phyloP scores from a whole-genome alignment of 2,888 invertebrate species.

The Andrena dorsata region DNA sequence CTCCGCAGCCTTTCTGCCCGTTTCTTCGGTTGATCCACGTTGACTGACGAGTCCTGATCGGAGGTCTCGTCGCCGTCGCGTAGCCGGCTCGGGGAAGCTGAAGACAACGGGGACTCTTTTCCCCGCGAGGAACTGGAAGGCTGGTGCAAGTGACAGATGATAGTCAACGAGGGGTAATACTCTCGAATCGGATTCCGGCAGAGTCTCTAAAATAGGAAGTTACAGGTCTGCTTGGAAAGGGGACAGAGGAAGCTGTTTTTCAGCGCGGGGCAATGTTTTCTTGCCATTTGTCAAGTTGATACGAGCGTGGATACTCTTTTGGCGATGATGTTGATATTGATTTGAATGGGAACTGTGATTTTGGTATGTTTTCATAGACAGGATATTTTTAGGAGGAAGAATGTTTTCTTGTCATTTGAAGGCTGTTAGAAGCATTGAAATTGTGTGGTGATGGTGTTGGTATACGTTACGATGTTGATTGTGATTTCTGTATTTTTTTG shows the following conservation, averaged over 20 bases:
- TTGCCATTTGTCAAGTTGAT: background rate
- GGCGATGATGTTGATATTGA: too few relatives aligned
- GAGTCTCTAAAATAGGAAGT: background rate
- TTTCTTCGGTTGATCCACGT: conserved; percentile 45
- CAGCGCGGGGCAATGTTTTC: background rate
- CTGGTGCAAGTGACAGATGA: conserved; percentile 6
- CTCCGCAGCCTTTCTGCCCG: conserved; percentile 25
- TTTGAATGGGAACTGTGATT: too few relatives aligned
- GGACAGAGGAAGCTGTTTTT: background rate
- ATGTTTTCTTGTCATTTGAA: too few relatives aligned
- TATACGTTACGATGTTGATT: too few relatives aligned
- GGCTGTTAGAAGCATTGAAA: too few relatives aligned
- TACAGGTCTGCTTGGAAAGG: background rate
- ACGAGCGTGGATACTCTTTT: too few relatives aligned
- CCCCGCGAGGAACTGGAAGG: conserved; percentile 3
- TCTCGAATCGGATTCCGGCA: background rate
- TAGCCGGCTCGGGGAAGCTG: conserved; percentile 1
- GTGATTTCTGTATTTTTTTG: too few relatives aligned
- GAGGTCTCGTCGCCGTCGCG: conserved; percentile 25
- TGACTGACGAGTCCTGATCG: conserved; percentile 54
- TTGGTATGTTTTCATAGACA: too few relatives aligned
- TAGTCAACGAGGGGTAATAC: conserved; percentile 6
- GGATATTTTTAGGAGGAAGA: too few relatives aligned
- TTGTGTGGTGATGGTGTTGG: too few relatives aligned
- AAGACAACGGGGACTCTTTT: conserved; percentile 15